Evolutionary conservation across 1,140 invertebrate genomes (phyloP).

Genomic region (Drosophila leontia): DNA sequence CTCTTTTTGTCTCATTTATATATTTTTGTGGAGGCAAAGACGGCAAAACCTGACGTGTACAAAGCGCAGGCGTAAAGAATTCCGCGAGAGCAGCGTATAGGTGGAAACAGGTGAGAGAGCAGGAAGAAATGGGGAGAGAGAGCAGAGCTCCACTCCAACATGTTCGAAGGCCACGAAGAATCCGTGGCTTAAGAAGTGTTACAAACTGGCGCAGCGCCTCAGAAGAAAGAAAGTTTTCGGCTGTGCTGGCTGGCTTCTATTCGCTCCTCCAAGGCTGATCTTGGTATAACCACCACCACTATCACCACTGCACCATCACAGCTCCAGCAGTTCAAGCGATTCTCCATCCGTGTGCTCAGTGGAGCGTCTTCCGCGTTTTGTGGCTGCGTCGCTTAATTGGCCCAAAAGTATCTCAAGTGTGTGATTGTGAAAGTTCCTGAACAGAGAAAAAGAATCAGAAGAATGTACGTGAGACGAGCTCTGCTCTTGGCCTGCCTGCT

Average conservation of each 20-base stretch:
- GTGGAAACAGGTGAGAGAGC: constrained; percentile 39
- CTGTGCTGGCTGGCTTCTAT: constrained; percentile 72
- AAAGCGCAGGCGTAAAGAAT: constrained; percentile 75
- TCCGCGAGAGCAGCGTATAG: constrained; percentile 18
- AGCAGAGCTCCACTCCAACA: constrained; percentile 49
- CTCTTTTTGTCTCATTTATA: constrained; percentile 41
- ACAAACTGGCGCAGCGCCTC: constrained; percentile 62
- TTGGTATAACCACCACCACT: constrained; percentile 4
- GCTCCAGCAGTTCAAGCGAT: constrained; percentile 5
- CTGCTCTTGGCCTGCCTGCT: constrained; percentile 72
- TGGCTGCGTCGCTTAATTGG: constrained; percentile 77
- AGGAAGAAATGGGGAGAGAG: constrained; percentile 15
- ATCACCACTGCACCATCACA: neutral
- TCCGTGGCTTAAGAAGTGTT: constrained; percentile 79
- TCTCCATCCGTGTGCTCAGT: constrained; percentile 60
- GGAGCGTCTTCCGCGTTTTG: constrained; percentile 64
- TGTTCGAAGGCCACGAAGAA: constrained; percentile 52
- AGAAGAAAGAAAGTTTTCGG: constrained; percentile 84
- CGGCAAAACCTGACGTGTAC: constrained; percentile 68
- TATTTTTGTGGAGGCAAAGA: constrained; percentile 42
- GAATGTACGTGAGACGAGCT: constrained; percentile 75
- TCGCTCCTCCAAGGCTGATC: constrained; percentile 28
- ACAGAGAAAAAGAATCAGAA: constrained; percentile 39
- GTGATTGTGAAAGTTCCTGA: constrained; percentile 84
- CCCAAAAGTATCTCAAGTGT: constrained; percentile 77